These are phyloP conservation scores for Apis dorsata DNA, from an alignment of 1,140 invertebrate genomes.

Conservation along the genomic window DNA sequence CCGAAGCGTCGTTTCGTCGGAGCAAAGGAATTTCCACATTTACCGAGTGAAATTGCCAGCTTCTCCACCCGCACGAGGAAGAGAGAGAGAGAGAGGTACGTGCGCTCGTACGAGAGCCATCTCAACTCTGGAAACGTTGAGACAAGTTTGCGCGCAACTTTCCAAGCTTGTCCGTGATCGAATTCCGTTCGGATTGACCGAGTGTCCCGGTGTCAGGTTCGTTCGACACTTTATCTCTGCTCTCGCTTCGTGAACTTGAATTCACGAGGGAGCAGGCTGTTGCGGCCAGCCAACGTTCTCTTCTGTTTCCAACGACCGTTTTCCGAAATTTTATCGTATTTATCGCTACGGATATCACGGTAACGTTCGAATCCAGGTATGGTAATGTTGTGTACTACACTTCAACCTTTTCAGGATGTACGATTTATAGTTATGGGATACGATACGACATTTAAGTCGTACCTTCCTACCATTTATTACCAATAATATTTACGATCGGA, in stretches of 20 bases:
- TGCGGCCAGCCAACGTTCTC: background rate
- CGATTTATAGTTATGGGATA: background rate
- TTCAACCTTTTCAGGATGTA: background rate
- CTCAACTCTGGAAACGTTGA: background rate
- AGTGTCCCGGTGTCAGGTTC: background rate
- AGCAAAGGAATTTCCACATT: background rate
- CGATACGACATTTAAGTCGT: no score
- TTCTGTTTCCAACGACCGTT: no score
- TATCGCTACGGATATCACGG: background rate
- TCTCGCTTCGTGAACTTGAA: constrained; percentile 7
- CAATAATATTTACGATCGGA: no score
- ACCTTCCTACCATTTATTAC: no score
- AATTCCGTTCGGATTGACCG: background rate
- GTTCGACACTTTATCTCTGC: constrained; percentile 13
- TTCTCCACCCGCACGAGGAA: no score
- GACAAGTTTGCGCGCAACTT: background rate
- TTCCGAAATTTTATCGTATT: background rate
- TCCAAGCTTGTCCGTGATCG: constrained; percentile 5
- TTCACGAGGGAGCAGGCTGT: background rate
- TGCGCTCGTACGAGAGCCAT: no score
- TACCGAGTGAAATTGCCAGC: no score
- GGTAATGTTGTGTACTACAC: background rate
- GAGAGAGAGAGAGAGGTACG: background rate
- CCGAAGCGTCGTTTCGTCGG: no score
- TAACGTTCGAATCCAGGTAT: background rate